phyloP scores from a whole-genome alignment of 2,797 vertebrate genomes.

The Peromyscus melanophrys region DNA sequence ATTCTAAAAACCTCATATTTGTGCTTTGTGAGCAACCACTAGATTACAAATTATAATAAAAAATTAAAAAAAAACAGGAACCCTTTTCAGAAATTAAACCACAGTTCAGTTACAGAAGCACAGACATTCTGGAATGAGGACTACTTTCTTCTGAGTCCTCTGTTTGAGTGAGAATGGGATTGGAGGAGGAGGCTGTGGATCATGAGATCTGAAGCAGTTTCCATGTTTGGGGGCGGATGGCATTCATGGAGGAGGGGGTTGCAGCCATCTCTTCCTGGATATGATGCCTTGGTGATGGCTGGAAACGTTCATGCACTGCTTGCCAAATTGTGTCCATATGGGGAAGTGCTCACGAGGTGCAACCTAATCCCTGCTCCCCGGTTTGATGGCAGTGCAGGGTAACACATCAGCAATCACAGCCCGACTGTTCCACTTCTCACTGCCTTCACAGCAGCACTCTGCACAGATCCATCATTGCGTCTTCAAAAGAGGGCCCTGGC shows the following conservation, averaged over 20 bases:
- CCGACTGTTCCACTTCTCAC: neutral
- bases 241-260: neutral
- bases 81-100: slow-evolving; percentile 9
- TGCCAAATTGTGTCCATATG: slow-evolving; percentile 67
- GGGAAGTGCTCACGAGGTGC: slow-evolving; percentile 16
- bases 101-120: neutral
- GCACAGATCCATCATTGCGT: slow-evolving; percentile 56
- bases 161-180: neutral
- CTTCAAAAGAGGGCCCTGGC: slow-evolving; percentile 52
- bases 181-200: neutral
- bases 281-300: neutral
- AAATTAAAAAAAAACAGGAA: neutral
- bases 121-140: neutral
- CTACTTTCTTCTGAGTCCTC: slow-evolving; percentile 4
- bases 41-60: neutral
- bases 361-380: slow-evolving; percentile 9
- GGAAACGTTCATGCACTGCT: slow-evolving; percentile 51
- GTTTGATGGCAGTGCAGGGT: slow-evolving; percentile 15
- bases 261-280: slow-evolving; percentile 45
- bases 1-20: neutral
- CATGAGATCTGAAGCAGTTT: slow-evolving; percentile 45
- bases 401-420: slow-evolving; percentile 39
- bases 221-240: neutral
- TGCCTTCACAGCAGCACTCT: neutral
- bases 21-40: neutral